These are phyloP conservation scores for Stercorarius parasiticus DNA, from an alignment of 2,113 vertebrate species.

Conservation along the genomic window DNA sequence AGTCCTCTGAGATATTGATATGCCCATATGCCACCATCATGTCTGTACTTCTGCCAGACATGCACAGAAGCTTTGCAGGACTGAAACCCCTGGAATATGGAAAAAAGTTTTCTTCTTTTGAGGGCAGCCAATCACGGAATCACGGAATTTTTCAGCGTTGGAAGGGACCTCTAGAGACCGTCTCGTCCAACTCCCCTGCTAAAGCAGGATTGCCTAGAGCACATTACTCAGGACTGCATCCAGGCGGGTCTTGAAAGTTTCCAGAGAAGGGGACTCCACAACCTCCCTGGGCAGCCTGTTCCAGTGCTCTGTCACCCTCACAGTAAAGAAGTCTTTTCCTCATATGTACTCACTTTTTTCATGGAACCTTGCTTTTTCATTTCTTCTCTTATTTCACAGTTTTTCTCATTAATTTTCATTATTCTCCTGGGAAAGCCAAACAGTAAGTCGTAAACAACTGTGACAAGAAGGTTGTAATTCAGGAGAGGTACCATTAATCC, in stretches of 20 bases:
- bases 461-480: background rate
- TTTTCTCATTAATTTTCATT: background rate
- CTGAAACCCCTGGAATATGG: background rate
- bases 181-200: no score
- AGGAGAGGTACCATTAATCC: background rate
- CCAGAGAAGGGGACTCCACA: no score
- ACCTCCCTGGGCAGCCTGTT: no score
- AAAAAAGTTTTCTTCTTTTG: background rate
- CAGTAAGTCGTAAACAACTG: background rate
- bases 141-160: no score
- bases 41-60: background rate
- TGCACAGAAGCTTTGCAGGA: background rate
- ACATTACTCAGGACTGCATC: no score
- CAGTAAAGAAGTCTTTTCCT: no score
- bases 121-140: background rate
- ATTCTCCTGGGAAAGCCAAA: background rate
- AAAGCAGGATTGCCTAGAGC: no score
- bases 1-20: background rate
- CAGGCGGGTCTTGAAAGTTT: no score
- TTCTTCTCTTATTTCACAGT: background rate
- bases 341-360: background rate
- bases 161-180: no score
- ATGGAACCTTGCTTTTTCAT: background rate
- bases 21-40: background rate
- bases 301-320: no score